Evolutionary conservation across 2,888 invertebrate genomes (phyloP), one percentile per base, ranked within the genome.

Genomic region (Hetaerina titia): DNA sequence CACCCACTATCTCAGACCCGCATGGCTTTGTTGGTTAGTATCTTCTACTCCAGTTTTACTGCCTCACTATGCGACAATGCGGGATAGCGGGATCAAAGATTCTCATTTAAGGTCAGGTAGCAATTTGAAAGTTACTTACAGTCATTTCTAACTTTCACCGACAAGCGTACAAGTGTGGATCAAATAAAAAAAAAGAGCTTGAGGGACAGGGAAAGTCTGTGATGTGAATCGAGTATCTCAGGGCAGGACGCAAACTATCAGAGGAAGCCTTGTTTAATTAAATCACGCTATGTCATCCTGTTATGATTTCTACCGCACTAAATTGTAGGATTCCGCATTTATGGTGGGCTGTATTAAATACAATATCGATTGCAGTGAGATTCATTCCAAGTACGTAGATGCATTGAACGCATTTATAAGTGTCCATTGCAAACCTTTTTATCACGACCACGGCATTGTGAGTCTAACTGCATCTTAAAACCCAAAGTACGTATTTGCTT

Each of bases 81-180:
- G 60, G 11, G 90, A 69, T 11, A 25, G n/a, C 19, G 64, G 63
- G 57, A 92, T 19, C 25, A 92, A 92, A 56, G 2, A n/a, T 22
- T 64, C n/a, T 64, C 69, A 69, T 69, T 74, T 92, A 74, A 64
- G 19, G 45, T n/a, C n/a, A 57, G 57, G 69, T 69, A 64, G 64
- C 69, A 74, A 56, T 92, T 69, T 92, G 92, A 92, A 92, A 92
- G 92, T 74, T 74, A 92, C 92, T 63, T 63, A 19, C 45, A 63
- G 15, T 90, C 92, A 92, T 92, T 74, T 57, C 64, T 64, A 56
- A 92, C 69, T 92, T 92, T 92, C 92, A 69, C 92, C 74, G 45
- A 92, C 57, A 92, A 22, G 92, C 15, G 74, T 56, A 92, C 56
- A 69, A 74, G 69, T 69, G n/a, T 2, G 56, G 15, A 13, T 31